These are phyloP conservation scores for Cheilosia variabilis DNA, from an alignment of 2,888 invertebrate genomes.

Conservation along the genomic window DNA sequence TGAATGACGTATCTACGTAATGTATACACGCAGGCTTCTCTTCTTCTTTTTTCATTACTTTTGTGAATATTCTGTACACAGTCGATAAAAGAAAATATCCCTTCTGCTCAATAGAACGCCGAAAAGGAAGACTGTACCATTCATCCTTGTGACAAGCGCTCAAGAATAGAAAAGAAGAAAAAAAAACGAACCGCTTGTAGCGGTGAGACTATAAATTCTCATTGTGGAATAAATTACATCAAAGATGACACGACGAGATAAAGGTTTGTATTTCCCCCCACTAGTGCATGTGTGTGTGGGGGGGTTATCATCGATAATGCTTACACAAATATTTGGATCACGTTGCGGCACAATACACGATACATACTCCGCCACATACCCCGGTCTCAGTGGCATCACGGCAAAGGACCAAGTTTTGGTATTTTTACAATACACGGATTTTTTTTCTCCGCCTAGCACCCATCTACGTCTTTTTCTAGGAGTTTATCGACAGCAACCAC, in stretches of 20 bases:
- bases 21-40: slow-evolving; percentile 5
- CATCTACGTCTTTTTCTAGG: slow-evolving; percentile 31
- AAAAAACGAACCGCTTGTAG: slow-evolving; percentile 28
- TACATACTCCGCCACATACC: slow-evolving; percentile 9
- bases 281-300: slow-evolving; percentile 12
- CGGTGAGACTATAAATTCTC: slow-evolving; percentile 72
- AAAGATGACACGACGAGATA: slow-evolving; percentile 74
- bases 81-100: slow-evolving; percentile 56
- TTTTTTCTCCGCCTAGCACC: slow-evolving; percentile 5
- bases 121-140: slow-evolving; percentile 41
- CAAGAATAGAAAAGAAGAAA: slow-evolving; percentile 32
- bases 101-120: slow-evolving; percentile 54
- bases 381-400: slow-evolving; percentile 9
- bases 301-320: slow-evolving; percentile 70
- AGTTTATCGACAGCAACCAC: slow-evolving; percentile 33
- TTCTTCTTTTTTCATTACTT: slow-evolving; percentile 33
- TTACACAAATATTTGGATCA: slow-evolving; percentile 73
- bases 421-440: slow-evolving; percentile 45
- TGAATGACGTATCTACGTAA: slow-evolving; percentile 55
- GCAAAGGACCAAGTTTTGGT: slow-evolving; percentile 56
- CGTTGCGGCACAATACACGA: slow-evolving; percentile 50
- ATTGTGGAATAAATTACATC: slow-evolving; percentile 75
- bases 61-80: slow-evolving; percentile 54
- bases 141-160: slow-evolving; percentile 22
- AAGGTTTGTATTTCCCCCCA: slow-evolving; percentile 51